These are phyloP conservation scores for Fregata magnificens DNA, from an alignment of 2,113 vertebrate species.

Conservation along the genomic window DNA sequence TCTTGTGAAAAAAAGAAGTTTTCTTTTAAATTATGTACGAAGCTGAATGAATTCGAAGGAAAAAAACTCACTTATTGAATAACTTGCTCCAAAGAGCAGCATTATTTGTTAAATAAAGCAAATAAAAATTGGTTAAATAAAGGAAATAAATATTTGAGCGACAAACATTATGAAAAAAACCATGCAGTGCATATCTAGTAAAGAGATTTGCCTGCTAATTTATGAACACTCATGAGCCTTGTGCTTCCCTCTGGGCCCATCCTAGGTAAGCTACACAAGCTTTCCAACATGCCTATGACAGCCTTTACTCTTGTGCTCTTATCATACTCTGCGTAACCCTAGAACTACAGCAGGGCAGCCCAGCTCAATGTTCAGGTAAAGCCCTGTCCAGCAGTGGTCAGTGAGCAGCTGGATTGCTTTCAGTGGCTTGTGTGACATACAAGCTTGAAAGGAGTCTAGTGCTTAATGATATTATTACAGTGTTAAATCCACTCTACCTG, in stretches of 20 bases:
- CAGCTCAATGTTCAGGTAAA: not conserved
- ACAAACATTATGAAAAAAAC: not conserved
- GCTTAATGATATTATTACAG: not conserved
- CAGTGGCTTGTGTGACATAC: too few species aligned
- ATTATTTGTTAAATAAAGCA: not conserved
- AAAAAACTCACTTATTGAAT: not conserved
- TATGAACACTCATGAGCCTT: not conserved
- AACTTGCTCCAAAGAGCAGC: not conserved
- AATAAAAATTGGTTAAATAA: not conserved
- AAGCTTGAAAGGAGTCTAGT: not conserved
- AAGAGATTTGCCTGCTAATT: not conserved
- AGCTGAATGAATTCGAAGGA: not conserved
- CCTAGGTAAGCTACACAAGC: not conserved
- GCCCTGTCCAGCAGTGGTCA: accelerated
- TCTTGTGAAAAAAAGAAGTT: not conserved
- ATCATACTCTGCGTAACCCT: not conserved
- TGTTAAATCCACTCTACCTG: not conserved
- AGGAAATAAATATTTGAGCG: not conserved
- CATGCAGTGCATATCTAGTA: not conserved
- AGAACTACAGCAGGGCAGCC: not conserved
- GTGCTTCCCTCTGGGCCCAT: not conserved
- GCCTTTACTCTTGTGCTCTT: not conserved
- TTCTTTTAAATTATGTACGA: not conserved
- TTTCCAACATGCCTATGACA: not conserved
- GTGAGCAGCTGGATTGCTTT: not conserved